A percentile compares a stretch with the other conserved stretches of the same genome.
Evolutionary conservation across 2,797 vertebrate genomes (phyloP).

Genomic region (Danio jaintianensis): DNA sequence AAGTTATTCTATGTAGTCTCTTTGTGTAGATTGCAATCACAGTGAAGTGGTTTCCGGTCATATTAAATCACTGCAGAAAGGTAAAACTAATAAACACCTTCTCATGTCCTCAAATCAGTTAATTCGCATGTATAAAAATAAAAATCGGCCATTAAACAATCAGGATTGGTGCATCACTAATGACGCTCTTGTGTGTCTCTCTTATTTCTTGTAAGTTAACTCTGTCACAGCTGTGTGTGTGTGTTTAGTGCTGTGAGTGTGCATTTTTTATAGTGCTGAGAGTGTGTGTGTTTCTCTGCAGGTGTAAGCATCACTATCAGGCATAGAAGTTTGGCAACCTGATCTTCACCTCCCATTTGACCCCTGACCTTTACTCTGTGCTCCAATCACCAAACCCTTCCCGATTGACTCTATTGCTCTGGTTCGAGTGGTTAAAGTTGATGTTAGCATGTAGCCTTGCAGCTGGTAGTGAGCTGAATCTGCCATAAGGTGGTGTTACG

Average conservation of each 20-base stretch:
- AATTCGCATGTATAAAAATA: too few relatives aligned
- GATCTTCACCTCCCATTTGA: slow-evolving; percentile 74
- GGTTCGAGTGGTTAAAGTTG: not conserved
- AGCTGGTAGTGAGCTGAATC: slow-evolving; percentile 10
- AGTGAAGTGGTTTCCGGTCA: too few relatives aligned
- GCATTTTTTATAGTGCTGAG: slow-evolving; percentile 43
- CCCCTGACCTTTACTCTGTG: slow-evolving; percentile 39
- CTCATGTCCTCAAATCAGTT: too few relatives aligned
- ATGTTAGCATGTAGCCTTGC: not conserved
- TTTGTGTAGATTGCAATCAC: too few relatives aligned
- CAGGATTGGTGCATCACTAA: too few relatives aligned
- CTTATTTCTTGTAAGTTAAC: not conserved
- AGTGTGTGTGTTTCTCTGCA: slow-evolving; percentile 67
- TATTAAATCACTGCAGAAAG: too few relatives aligned
- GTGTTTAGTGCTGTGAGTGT: too few relatives aligned
- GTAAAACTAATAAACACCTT: too few relatives aligned
- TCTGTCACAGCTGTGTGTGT: slow-evolving; percentile 6
- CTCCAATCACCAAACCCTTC: slow-evolving; percentile 17
- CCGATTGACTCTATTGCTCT: not conserved
- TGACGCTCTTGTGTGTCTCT: not conserved
- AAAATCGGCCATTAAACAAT: too few relatives aligned
- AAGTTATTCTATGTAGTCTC: too few relatives aligned
- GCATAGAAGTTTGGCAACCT: slow-evolving; percentile 92
- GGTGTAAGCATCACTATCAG: slow-evolving; percentile 86
- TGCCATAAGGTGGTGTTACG: slow-evolving; percentile 31